Conservation (phyloP, 2,113 vertebrate genomes). For the Syngnathus floridae region DNA sequence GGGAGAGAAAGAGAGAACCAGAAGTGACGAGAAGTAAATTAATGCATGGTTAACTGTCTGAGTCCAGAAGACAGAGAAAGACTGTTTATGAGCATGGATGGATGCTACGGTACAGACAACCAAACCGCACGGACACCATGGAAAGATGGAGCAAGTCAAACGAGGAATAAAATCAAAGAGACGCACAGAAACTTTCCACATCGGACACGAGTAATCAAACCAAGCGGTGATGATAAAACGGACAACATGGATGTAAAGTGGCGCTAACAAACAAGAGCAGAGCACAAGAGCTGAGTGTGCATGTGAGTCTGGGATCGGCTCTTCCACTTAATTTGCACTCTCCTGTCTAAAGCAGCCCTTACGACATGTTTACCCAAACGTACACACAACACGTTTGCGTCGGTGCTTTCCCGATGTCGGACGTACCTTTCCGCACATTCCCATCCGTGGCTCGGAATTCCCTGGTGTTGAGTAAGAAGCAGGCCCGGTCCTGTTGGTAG, state of each 20-base stretch:
- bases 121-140: constrained; percentile 26
- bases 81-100: constrained; percentile 50
- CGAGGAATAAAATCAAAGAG: neutral
- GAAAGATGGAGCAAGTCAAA: constrained; percentile 25
- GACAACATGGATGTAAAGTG: constrained; percentile 45
- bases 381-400: constrained; percentile 36
- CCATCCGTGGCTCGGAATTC: constrained; percentile 87
- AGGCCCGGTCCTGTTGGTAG: constrained; percentile 85
- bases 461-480: constrained; percentile 85
- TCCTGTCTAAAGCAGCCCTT: constrained; percentile 9
- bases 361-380: constrained; percentile 19
- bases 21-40: constrained; percentile 68
- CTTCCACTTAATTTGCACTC: constrained; percentile 8
- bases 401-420: constrained; percentile 33
- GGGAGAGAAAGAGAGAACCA: constrained; percentile 50
- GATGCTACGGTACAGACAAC: constrained; percentile 24
- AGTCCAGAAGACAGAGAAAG: constrained; percentile 63
- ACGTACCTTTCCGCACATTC: constrained; percentile 88
- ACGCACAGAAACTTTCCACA: constrained; percentile 23
- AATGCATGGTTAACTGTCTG: constrained; percentile 68
- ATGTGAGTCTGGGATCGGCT: constrained; percentile 19
- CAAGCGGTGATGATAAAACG: constrained; percentile 48
- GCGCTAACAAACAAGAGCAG: constrained; percentile 54
- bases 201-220: constrained; percentile 42
- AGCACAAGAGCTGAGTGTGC: constrained; percentile 41